Base-by-base conservation (phyloP, 2,113 vertebrate species). In the Indicator indicator region DNA sequence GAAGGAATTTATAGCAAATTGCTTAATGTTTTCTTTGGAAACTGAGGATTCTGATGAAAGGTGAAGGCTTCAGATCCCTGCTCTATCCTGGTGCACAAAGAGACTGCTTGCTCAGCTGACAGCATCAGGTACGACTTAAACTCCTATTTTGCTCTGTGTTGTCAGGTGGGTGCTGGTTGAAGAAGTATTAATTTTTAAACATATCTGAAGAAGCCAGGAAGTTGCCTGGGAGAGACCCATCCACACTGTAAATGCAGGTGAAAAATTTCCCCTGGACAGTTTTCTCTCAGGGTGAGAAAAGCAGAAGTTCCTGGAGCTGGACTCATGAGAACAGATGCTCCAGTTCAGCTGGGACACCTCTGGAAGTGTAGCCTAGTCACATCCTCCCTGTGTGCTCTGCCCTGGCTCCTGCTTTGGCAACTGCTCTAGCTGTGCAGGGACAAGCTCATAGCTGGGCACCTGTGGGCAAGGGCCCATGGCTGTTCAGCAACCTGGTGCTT, bases 171-270 rank as follows among this genome's bases (percentile, higher is more conserved):
- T 54, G 21, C 12, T 89, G 55, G 52, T 73, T 46, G 21, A 82
- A 75, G 63, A 82, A 79, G 13, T 17, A 36, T 32, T 85, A 46
- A 30, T 85, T 85, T 92, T 85, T 44, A 70, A 88, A 65, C 15
- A 19, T 23, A 69, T 67, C 24, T 58, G 24, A 88, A 67, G 56
- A 60, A 65, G 17, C 58, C 30, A 19, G 23, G 86, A 84, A 63
- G 36, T n/a, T 16, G 24, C 9, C 33, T 33, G 28, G n/a, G 67
- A 46, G 21, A 87, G 80, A 44, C 4, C 2, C 4, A 11, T 85
- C 63, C 65, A 46, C 4, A 0, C 85, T 89, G 79, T 71, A 79
- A 80, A 87, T 30, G 6, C 14, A 74, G 18, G 23, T 64, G 73
- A 55, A 64, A 72, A 14, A 52, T 78, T 89, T 83, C 33, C 59